Percentiles rank a stretch among this genome's conserved stretches.
Conservation (phyloP, 37 sponge, comb jelly and placozoan species). For the Dysidea cf. avara region DNA sequence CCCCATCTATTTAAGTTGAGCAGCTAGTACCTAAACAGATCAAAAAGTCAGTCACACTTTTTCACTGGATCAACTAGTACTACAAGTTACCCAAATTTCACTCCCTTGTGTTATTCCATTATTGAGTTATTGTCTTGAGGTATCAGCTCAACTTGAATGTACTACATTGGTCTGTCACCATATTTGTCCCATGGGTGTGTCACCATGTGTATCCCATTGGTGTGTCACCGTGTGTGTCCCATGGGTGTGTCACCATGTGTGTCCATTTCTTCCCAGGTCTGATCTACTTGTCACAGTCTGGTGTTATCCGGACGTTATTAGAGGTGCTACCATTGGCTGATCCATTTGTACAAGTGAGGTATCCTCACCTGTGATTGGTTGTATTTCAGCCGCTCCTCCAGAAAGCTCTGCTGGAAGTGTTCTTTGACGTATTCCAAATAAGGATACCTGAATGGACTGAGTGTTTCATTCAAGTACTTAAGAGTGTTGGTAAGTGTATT, state of each 20-base stretch:
- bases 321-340: conserved; percentile 42
- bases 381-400: background rate
- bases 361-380: background rate
- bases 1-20: background rate
- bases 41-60: no score
- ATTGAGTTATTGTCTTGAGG: no score
- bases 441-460: conserved; percentile 83
- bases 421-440: conserved; percentile 73
- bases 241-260: background rate
- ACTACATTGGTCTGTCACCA: no score
- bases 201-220: background rate
- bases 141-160: no score
- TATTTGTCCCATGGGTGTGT: background rate
- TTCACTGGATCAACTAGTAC: no score
- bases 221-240: conserved; percentile 1
- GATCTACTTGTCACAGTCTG: conserved; percentile 23
- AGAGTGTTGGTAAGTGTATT: conserved; percentile 73
- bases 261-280: background rate
- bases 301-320: conserved; percentile 35
- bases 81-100: background rate
- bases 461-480: conserved; percentile 42
- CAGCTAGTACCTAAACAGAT: background rate
- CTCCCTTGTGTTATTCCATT: no score
- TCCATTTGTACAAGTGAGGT: conserved; percentile 35
- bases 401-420: conserved; percentile 70